Conservation (phyloP, 2,888 invertebrate species). For the Labia minor region DNA sequence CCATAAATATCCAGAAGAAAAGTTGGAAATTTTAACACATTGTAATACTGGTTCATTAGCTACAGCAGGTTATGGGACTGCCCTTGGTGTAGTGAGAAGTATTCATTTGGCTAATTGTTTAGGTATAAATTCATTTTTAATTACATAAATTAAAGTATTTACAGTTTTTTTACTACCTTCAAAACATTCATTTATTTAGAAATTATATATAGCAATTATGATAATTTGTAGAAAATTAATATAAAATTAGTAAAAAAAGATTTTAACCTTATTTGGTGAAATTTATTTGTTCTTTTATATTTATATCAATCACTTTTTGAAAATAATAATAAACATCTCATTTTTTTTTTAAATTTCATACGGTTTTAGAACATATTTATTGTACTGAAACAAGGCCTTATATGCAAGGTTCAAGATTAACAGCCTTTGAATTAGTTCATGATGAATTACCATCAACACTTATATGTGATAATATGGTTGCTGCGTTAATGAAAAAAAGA, state of each 20-base stretch:
- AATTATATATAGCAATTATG: no score
- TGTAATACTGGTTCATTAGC: conserved; percentile 98
- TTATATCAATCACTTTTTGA: no score
- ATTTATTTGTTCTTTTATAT: no score
- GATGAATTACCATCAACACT: conserved; percentile 86
- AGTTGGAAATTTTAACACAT: conserved; percentile 76
- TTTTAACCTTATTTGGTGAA: no score
- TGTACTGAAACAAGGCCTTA: conserved; percentile 98
- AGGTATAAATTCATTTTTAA: conserved; percentile 41
- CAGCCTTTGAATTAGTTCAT: conserved; percentile 88
- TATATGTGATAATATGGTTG: conserved; percentile 92
- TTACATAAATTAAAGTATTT: no score
- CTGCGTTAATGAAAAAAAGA: conserved; percentile 73
- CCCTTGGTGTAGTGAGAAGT: conserved; percentile 86
- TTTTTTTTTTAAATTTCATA: no score
- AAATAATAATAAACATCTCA: no score
- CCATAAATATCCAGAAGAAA: conserved; percentile 41
- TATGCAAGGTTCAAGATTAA: conserved; percentile 91
- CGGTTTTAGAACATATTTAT: conserved; percentile 73
- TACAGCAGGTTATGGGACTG: conserved; percentile 95
- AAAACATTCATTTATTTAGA: no score
- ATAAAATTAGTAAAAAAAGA: no score
- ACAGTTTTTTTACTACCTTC: no score
- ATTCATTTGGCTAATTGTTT: conserved; percentile 59
- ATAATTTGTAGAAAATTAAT: no score